Evolutionary conservation across 1,140 invertebrate species (phyloP), one percentile per base, ranked within the genome.

Genomic region (Bactericera cockerelli): DNA sequence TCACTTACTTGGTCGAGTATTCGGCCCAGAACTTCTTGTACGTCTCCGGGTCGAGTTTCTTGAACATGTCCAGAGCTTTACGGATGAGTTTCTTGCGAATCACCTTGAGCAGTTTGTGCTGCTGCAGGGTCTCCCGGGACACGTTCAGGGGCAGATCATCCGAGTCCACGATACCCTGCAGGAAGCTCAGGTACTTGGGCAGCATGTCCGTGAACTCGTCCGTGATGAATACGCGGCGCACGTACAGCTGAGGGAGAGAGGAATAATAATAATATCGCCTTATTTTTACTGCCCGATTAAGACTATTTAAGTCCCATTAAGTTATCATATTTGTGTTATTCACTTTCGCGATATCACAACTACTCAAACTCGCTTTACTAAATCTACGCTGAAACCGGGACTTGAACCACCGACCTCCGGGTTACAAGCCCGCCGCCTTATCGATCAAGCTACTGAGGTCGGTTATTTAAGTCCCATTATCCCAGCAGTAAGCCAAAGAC

Each of bases 161-260:
- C n/a, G 92, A 96, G 73, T 99, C 97, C 25, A 99, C 96, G 61
- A 99, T 87, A 67, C 97, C 97, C 64, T 86, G 81, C 57, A 97
- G 80, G 70, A 99, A 99, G 55, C 78, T 85, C 61, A 99, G 76
- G 70, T 98, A 99, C 71, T 93, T 97, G 55, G 97, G 97, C 84
- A 99, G 92, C 85, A 99, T 93, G 68, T 99, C 96, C 69, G 93
- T 93, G 75, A 99, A 98, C 75, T 99, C 93, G 67, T 99, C 96
- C 14, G 95, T 99, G 71, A 99, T 99, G 73, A 99, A 99, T 14
- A 99, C 95, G 60, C 96, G 77, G 63, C 95, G 79, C 13, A 99
- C 95, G 70, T 93, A 99, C 31, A 97, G 74, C 76, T 83, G 67
- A 26, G 68, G 59, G 24, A 61, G 57, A 59, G 26, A 33, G 24